Percentiles rank a stretch among this genome's conserved stretches.
Evolutionary conservation across 2,888 invertebrate genomes (phyloP).

Genomic region (Willowsia nigromaculata): DNA sequence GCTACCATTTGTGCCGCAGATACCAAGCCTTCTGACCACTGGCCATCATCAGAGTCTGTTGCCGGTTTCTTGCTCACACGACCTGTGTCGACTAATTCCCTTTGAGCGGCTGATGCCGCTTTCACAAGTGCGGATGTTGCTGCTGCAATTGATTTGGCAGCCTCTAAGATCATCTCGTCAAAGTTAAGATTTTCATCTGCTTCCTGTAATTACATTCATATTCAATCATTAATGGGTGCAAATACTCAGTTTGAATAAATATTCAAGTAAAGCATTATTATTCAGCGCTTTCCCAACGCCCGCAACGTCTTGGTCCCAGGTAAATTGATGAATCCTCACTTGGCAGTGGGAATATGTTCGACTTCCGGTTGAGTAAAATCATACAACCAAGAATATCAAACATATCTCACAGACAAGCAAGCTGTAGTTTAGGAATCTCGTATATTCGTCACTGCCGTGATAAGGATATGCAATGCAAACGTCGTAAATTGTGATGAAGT

Average conservation of each 20-base stretch:
- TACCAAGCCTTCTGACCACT: slow-evolving; percentile 98
- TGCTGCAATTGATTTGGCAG: slow-evolving; percentile 96
- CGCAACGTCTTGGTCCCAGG: neutral
- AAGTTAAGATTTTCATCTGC: slow-evolving; percentile 97
- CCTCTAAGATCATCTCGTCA: slow-evolving; percentile 99
- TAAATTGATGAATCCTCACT: slow-evolving; percentile 73
- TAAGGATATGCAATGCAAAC: neutral
- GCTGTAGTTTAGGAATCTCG: neutral
- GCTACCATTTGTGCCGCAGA: slow-evolving; percentile 97
- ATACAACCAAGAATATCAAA: slow-evolving; percentile 99
- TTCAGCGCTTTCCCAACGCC: neutral
- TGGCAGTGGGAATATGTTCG: slow-evolving; percentile 99
- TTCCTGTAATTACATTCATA: slow-evolving; percentile 83
- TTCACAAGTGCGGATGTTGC: slow-evolving; percentile 98
- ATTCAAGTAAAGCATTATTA: neutral
- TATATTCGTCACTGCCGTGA: neutral
- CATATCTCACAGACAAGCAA: slow-evolving; percentile 93
- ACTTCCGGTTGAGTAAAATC: slow-evolving; percentile 95
- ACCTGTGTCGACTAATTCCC: slow-evolving; percentile 94
- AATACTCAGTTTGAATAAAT: neutral
- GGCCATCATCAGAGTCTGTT: slow-evolving; percentile 95
- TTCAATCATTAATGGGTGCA: neutral
- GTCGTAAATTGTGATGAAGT: slow-evolving; percentile 59
- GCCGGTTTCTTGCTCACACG: slow-evolving; percentile 90
- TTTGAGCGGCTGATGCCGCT: slow-evolving; percentile 97